Conservation (phyloP, 2,888 invertebrate genomes). For the Enchytraeus crypticus region DNA sequence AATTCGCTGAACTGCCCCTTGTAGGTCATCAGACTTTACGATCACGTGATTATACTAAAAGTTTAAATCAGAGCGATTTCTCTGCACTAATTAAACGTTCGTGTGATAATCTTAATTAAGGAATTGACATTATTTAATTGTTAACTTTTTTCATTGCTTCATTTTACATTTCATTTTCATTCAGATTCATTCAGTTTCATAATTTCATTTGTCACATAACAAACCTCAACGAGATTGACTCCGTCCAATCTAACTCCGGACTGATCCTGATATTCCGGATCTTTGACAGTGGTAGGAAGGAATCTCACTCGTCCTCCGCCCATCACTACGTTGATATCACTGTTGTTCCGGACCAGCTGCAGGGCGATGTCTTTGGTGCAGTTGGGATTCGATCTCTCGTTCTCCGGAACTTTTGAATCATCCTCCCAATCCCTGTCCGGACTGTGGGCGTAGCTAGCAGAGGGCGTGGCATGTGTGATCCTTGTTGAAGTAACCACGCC, state of each 20-base stretch:
- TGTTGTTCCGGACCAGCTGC: conserved; percentile 15
- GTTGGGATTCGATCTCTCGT: not conserved
- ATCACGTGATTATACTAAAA: no score
- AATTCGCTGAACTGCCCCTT: no score
- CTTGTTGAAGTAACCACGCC: conserved; percentile 46
- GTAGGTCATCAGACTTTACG: no score
- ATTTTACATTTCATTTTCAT: no score
- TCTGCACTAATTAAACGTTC: no score
- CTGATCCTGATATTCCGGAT: conserved; percentile 4
- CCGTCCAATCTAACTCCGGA: conserved; percentile 15
- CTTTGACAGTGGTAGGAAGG: conserved; percentile 9
- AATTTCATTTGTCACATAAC: not conserved
- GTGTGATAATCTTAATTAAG: no score
- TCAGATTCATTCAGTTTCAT: no score
- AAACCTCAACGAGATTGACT: conserved; percentile 16
- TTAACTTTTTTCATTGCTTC: no score
- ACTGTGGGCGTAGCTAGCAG: conserved; percentile 39
- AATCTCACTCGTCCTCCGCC: conserved; percentile 24
- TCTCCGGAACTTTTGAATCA: not conserved
- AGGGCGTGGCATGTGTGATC: conserved; percentile 47
- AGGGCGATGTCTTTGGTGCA: conserved; percentile 21
- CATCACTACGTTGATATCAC: conserved; percentile 19
- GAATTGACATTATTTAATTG: no score
- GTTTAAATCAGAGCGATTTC: no score
- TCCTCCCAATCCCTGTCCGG: conserved; percentile 31